Evolutionary conservation across 2,797 vertebrate genomes (phyloP).

Genomic region (Poeciliopsis infans): DNA sequence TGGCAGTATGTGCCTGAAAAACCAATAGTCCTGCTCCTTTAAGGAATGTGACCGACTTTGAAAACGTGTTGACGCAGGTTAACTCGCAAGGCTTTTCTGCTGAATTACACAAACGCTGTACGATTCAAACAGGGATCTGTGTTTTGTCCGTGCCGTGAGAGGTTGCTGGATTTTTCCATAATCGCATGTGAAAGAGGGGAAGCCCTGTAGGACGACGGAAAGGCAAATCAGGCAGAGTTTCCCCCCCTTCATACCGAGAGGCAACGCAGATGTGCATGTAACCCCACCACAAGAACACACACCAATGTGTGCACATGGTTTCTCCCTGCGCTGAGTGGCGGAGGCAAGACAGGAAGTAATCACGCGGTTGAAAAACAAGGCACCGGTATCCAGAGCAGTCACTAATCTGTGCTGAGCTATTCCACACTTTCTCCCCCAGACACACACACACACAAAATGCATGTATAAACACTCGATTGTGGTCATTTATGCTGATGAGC

Average conservation of each 20-base stretch:
- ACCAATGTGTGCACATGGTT: conserved; percentile 24
- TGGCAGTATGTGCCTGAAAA: too few relatives aligned
- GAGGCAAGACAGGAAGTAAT: conserved; percentile 85
- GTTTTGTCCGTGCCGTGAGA: conserved; percentile 60
- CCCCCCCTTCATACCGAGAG: conserved; percentile 56
- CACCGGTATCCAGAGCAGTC: conserved; percentile 74
- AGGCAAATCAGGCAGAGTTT: conserved; percentile 59
- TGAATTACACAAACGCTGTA: conserved; percentile 70
- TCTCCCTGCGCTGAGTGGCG: conserved; percentile 45
- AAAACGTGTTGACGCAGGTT: conserved; percentile 56
- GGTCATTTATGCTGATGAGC: conserved; percentile 65
- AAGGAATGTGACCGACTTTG: conserved; percentile 47
- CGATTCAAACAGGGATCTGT: conserved; percentile 68
- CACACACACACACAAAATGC: conserved; percentile 50
- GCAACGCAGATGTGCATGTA: conserved; percentile 71
- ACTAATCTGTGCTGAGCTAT: conserved; percentile 82
- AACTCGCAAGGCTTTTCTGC: conserved; percentile 57
- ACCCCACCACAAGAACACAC: conserved; percentile 41
- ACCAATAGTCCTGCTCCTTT: too few relatives aligned
- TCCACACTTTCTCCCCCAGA: conserved; percentile 76
- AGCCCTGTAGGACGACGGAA: conserved; percentile 65
- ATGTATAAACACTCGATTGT: conserved; percentile 56
- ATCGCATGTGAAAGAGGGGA: conserved; percentile 76
- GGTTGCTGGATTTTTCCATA: conserved; percentile 74
- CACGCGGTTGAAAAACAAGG: conserved; percentile 81